These are phyloP conservation scores for Imbricaverruca yamaguchii DNA, from an alignment of 2,888 invertebrate species.

Conservation along the genomic window DNA sequence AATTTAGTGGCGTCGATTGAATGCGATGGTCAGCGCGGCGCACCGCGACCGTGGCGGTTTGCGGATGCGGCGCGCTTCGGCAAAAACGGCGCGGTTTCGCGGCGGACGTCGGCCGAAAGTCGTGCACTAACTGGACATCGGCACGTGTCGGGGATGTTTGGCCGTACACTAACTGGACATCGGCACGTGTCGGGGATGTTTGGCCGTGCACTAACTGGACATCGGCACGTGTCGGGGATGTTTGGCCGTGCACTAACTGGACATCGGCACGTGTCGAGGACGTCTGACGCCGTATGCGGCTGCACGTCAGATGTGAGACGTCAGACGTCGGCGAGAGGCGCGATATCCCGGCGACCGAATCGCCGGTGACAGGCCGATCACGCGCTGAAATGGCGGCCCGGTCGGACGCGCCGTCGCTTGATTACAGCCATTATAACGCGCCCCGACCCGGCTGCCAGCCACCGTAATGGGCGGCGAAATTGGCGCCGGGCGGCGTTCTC, in stretches of 20 bases:
- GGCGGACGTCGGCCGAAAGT: background rate
- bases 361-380: background rate
- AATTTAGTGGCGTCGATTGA: slow-evolving; percentile 2
- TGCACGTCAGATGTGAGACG: background rate
- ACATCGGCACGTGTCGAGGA: background rate
- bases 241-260: background rate
- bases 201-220: background rate
- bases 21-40: slow-evolving; percentile 3
- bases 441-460: background rate
- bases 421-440: slow-evolving; percentile 14
- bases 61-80: background rate
- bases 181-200: too few species aligned
- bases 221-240: background rate
- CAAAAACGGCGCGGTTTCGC: background rate
- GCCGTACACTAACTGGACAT: too few species aligned
- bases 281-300: background rate
- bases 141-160: too few species aligned
- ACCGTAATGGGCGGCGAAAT: background rate
- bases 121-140: too few species aligned
- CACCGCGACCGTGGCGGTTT: background rate
- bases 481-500: background rate
- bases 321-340: background rate
- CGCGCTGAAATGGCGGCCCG: background rate
- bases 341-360: background rate
- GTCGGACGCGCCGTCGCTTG: background rate